A percentile compares a stretch with the other conserved stretches of the same genome.
These are phyloP conservation scores for Lasioglossum albipes DNA, from an alignment of 1,140 invertebrate species.

Conservation along the genomic window DNA sequence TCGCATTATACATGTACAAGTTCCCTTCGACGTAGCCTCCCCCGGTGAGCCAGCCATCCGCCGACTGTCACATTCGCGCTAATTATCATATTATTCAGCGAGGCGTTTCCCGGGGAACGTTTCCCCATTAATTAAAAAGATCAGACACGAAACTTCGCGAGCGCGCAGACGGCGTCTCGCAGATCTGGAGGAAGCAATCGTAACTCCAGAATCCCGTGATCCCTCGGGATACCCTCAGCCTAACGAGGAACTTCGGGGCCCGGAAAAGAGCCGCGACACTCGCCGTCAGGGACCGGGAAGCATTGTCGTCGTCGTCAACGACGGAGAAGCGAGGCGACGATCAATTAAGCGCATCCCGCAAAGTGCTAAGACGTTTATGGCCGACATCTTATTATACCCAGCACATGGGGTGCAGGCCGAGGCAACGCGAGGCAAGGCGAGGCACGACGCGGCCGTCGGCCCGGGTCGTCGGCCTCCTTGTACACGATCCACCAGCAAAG, in stretches of 20 bases:
- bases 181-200: neutral
- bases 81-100: neutral
- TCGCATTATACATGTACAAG: neutral
- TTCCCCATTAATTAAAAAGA: constrained; percentile 31
- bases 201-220: neutral
- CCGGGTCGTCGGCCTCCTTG: constrained; percentile 59
- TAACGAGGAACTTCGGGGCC: constrained; percentile 9
- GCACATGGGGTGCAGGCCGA: constrained; percentile 29
- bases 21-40: neutral
- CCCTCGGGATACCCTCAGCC: neutral
- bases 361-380: constrained; percentile 74
- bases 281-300: constrained; percentile 25
- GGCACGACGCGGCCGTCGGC: neutral
- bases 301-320: constrained; percentile 33
- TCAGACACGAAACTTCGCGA: neutral
- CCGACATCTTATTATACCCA: constrained; percentile 70
- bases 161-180: neutral
- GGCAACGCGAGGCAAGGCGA: neutral
- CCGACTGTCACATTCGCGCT: neutral
- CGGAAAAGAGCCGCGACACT: constrained; percentile 30
- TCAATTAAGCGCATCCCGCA: constrained; percentile 72
- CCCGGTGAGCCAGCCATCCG: neutral
- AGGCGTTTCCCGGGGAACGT: neutral
- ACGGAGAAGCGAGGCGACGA: constrained; percentile 51
- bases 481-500: constrained; percentile 25